These are phyloP conservation scores for Mythimna albipuncta DNA, from an alignment of 2,888 invertebrate species.

Conservation along the genomic window DNA sequence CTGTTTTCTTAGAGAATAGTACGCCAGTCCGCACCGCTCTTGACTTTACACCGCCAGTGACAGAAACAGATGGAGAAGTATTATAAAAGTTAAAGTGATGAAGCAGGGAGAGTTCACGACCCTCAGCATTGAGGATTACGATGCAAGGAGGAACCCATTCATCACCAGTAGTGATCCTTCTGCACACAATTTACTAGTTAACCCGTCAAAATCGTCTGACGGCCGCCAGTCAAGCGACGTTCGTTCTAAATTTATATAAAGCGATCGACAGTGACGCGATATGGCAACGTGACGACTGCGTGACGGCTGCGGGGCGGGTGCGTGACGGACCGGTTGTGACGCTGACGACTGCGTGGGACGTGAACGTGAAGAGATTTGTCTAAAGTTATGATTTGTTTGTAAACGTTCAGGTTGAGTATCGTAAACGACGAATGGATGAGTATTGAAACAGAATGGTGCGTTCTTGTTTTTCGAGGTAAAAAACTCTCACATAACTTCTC, in stretches of 20 bases:
- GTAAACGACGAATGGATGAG: too few species aligned
- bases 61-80: too few species aligned
- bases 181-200: slow-evolving; percentile 8
- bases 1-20: too few species aligned
- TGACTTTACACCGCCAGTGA: too few species aligned
- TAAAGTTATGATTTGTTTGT: slow-evolving; percentile 21
- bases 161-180: slow-evolving; percentile 18
- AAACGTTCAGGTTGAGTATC: not conserved
- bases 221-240: slow-evolving; percentile 76
- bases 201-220: slow-evolving; percentile 82
- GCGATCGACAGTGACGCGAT: slow-evolving; percentile 85
- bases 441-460: too few species aligned
- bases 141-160: not conserved
- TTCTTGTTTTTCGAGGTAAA: too few species aligned
- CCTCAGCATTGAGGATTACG: too few species aligned
- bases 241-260: slow-evolving; percentile 82
- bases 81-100: too few species aligned
- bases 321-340: slow-evolving; percentile 47
- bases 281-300: slow-evolving; percentile 75
- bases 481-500: too few species aligned
- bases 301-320: slow-evolving; percentile 36
- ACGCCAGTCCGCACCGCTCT: too few species aligned
- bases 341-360: slow-evolving; percentile 51
- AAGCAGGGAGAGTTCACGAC: too few species aligned
- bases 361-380: slow-evolving; percentile 31